Evolutionary conservation across 1,140 invertebrate genomes (phyloP).

Genomic region (Leptestheria dahalacensis): DNA sequence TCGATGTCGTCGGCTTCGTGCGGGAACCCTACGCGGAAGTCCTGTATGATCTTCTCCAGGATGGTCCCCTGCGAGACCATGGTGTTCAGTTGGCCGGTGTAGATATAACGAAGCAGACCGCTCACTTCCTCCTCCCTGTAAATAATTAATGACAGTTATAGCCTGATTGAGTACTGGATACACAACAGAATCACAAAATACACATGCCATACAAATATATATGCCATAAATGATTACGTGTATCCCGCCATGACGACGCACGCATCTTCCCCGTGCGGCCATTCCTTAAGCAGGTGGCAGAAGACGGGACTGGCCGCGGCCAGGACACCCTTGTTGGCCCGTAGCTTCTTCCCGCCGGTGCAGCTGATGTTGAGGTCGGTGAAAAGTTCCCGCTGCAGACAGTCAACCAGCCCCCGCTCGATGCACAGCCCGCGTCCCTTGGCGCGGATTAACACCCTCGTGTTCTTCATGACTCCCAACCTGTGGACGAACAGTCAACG

Average conservation of each 20-base stretch:
- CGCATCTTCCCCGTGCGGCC: conserved; percentile 1
- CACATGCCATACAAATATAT: neutral
- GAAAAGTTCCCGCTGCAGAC: conserved; percentile 8
- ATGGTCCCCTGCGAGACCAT: neutral
- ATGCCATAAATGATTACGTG: neutral
- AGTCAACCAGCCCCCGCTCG: conserved; percentile 3
- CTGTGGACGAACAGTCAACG: neutral
- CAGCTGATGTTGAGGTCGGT: neutral
- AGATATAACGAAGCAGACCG: conserved; percentile 8
- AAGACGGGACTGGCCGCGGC: conserved; percentile 8
- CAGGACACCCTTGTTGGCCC: conserved; percentile 9
- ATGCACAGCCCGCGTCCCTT: conserved; percentile 7
- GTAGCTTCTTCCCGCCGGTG: conserved; percentile 1
- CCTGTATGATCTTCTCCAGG: conserved; percentile 2
- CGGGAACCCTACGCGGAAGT: neutral
- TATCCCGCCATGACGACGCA: conserved; percentile 9
- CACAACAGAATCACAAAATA: no score
- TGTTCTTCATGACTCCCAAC: conserved; percentile 1
- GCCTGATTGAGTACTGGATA: no score
- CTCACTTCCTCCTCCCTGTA: neutral
- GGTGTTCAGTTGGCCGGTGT: neutral
- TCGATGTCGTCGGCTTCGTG: neutral
- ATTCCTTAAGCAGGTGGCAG: conserved; percentile 7
- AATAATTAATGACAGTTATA: neutral
- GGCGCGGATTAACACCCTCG: conserved; percentile 3